These are phyloP conservation scores for Callipepla squamata DNA, from an alignment of 2,113 vertebrate genomes.

Conservation along the genomic window DNA sequence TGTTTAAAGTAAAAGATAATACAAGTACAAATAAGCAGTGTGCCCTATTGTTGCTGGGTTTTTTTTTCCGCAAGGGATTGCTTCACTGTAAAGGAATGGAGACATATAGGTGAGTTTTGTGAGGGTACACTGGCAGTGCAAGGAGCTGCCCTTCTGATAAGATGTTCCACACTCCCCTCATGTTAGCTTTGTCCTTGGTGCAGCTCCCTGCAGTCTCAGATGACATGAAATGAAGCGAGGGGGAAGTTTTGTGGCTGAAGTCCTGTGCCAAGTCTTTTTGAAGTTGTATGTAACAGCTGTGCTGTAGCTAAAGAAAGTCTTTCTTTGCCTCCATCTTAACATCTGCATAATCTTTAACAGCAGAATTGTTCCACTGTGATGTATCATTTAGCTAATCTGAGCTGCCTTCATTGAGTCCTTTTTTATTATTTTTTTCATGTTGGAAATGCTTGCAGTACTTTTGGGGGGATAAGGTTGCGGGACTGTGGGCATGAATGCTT, in stretches of 20 bases:
- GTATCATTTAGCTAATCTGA: not conserved
- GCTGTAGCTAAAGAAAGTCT: constrained; percentile 53
- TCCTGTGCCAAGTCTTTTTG: constrained; percentile 59
- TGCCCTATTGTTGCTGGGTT: not conserved
- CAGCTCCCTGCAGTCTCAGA: not conserved
- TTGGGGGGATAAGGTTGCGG: not conserved
- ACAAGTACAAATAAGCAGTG: not conserved
- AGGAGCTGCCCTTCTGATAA: not conserved
- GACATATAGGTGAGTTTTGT: not conserved
- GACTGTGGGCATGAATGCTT: not conserved
- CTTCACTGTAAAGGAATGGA: not conserved
- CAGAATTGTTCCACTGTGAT: constrained; percentile 21
- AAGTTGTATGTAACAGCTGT: constrained; percentile 58
- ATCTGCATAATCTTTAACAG: constrained; percentile 59
- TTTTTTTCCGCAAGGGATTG: not conserved
- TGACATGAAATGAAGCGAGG: constrained; percentile 2
- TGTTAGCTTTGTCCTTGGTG: constrained; percentile 22
- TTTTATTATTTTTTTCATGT: not conserved
- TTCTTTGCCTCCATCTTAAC: constrained; percentile 34
- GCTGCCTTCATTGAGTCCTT: constrained; percentile 1
- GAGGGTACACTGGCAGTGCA: not conserved
- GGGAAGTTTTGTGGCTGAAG: constrained; percentile 52
- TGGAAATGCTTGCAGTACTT: not conserved
- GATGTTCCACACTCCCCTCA: not conserved
- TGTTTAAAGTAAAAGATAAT: not conserved